Evolutionary conservation across 2,113 vertebrate genomes (phyloP).

Genomic region (Trematomus loennbergii): DNA sequence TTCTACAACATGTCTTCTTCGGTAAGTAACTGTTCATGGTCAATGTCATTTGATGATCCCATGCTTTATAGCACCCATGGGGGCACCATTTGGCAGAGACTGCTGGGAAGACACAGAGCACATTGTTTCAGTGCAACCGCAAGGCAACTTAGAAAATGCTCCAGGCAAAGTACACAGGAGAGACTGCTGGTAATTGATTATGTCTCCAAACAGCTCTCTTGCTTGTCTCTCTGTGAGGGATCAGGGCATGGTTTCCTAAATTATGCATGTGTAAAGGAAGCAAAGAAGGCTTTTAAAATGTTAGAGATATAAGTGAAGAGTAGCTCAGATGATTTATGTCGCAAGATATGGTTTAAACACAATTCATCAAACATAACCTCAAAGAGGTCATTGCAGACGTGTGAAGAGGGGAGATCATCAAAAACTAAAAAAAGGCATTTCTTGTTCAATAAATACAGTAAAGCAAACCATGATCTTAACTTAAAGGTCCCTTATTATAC

Average conservation of each 20-base stretch:
- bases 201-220: constrained; percentile 77
- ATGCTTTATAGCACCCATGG: constrained; percentile 66
- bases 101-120: constrained; percentile 54
- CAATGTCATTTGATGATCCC: constrained; percentile 67
- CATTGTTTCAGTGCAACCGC: constrained; percentile 58
- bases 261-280: constrained; percentile 84
- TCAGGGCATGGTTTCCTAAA: constrained; percentile 80
- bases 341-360: constrained; percentile 47
- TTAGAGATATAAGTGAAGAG: constrained; percentile 73
- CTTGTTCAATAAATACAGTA: background rate
- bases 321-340: constrained; percentile 57
- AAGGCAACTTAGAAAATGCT: constrained; percentile 54
- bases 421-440: background rate
- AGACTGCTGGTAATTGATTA: constrained; percentile 83
- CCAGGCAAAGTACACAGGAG: constrained; percentile 61
- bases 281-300: constrained; percentile 82
- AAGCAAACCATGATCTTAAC: background rate
- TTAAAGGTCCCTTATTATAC: background rate
- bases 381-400: constrained; percentile 36
- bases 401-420: constrained; percentile 9
- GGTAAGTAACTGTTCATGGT: constrained; percentile 55
- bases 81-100: constrained; percentile 62
- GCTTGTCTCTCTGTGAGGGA: constrained; percentile 72
- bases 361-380: constrained; percentile 43
- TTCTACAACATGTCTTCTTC: constrained; percentile 1